These are phyloP conservation scores for Glomeris maerens DNA, from an alignment of 1,140 invertebrate species.

Conservation along the genomic window DNA sequence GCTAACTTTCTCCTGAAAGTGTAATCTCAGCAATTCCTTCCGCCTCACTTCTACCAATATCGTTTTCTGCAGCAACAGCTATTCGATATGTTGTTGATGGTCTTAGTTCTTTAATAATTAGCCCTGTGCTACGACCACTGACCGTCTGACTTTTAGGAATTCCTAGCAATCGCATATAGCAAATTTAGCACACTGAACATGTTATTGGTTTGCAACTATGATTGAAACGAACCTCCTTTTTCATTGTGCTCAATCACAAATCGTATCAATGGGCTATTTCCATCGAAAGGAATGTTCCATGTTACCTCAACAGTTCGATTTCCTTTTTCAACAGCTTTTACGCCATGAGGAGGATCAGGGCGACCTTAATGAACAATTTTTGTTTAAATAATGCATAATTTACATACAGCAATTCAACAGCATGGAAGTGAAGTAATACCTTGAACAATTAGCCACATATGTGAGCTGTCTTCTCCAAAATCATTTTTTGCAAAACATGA, in stretches of 20 bases:
- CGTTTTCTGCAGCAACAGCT: slow-evolving; percentile 84
- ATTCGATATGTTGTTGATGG: slow-evolving; percentile 87
- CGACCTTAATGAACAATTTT: slow-evolving; percentile 55
- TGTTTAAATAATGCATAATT: not conserved
- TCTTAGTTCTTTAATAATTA: slow-evolving; percentile 44
- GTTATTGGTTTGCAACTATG: no score
- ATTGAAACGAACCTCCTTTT: slow-evolving; percentile 20
- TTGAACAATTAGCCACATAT: slow-evolving; percentile 78
- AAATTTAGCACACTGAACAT: not conserved
- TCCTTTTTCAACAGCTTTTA: slow-evolving; percentile 82
- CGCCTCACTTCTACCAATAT: slow-evolving; percentile 77
- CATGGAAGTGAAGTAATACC: slow-evolving; percentile 37
- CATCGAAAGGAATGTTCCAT: slow-evolving; percentile 36
- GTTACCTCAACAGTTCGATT: slow-evolving; percentile 68
- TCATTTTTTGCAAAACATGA: slow-evolving; percentile 74
- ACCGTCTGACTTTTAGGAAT: no score
- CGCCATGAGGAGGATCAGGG: slow-evolving; percentile 76
- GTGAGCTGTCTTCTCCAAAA: slow-evolving; percentile 79
- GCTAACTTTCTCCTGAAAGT: slow-evolving; percentile 71
- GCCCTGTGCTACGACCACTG: not conserved
- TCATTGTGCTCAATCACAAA: slow-evolving; percentile 31
- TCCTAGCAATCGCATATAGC: not conserved
- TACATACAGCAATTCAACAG: not conserved
- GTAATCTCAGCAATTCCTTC: slow-evolving; percentile 84
- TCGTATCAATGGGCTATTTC: slow-evolving; percentile 35